Percentiles rank a stretch among this genome's conserved stretches.
Evolutionary conservation across 1,140 invertebrate genomes (phyloP).

Genomic region (Wasmannia auropunctata): DNA sequence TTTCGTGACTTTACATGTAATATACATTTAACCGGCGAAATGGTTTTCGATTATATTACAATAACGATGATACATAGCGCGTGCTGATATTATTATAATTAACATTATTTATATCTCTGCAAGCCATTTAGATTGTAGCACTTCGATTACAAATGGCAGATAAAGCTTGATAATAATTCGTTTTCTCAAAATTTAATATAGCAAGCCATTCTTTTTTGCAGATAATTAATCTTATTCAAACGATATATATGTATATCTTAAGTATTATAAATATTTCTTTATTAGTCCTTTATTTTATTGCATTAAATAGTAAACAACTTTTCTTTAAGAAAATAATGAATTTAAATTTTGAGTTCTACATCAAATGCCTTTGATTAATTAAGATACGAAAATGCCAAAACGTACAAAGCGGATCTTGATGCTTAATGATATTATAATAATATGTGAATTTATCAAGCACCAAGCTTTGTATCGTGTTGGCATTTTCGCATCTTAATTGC

Average conservation of each 20-base stretch:
- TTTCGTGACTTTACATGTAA: neutral
- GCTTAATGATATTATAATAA: no score
- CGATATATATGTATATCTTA: neutral
- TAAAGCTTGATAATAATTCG: neutral
- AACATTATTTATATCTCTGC: neutral
- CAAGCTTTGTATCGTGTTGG: no score
- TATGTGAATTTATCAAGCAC: no score
- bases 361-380: no score
- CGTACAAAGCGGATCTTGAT: no score
- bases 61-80: neutral
- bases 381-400: no score
- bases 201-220: neutral
- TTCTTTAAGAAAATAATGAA: no score
- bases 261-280: neutral
- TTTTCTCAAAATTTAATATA: neutral
- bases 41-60: neutral
- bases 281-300: neutral
- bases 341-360: neutral
- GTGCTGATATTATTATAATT: neutral
- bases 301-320: neutral
- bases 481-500: no score
- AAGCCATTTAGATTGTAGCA: neutral
- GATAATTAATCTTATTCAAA: neutral
- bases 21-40: neutral
- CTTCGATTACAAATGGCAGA: neutral